Percentiles rank a stretch among this genome's conserved stretches.
phyloP scores from a whole-genome alignment of 2,888 invertebrate species.

The Teleogryllus oceanicus region DNA sequence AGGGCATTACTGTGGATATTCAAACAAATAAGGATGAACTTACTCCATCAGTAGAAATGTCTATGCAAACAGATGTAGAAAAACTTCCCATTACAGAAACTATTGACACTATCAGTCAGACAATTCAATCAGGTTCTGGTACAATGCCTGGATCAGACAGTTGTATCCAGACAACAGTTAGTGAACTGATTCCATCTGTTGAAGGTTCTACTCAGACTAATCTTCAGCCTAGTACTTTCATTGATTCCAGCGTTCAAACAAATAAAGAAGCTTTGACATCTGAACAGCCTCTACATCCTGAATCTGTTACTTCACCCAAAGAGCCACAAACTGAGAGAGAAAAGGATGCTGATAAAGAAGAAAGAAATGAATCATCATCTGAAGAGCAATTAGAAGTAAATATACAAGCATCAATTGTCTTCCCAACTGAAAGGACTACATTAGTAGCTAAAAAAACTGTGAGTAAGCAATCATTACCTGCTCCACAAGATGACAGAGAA shows the following conservation, averaged over 20 bases:
- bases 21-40: conserved; percentile 42
- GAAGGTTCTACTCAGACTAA: conserved; percentile 28
- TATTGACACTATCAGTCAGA: conserved; percentile 41
- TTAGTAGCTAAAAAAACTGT: conserved; percentile 48
- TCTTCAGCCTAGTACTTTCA: background rate
- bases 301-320: background rate
- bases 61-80: conserved; percentile 33
- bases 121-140: background rate
- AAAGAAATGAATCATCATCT: conserved; percentile 28
- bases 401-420: conserved; percentile 56
- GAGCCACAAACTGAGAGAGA: background rate
- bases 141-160: background rate
- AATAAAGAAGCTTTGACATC: background rate
- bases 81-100: conserved; percentile 36
- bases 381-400: conserved; percentile 61
- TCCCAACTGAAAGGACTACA: conserved; percentile 50
- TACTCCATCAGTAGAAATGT: conserved; percentile 40
- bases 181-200: conserved; percentile 27
- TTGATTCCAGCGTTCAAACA: conserved; percentile 26
- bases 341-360: background rate
- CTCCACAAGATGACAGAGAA: background rate
- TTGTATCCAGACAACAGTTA: conserved; percentile 25
- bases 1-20: conserved; percentile 19
- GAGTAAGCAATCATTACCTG: conserved; percentile 23
- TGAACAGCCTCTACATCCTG: background rate